Evolutionary conservation across 2,888 invertebrate species (phyloP).

Genomic region (Papilio demoleus): DNA sequence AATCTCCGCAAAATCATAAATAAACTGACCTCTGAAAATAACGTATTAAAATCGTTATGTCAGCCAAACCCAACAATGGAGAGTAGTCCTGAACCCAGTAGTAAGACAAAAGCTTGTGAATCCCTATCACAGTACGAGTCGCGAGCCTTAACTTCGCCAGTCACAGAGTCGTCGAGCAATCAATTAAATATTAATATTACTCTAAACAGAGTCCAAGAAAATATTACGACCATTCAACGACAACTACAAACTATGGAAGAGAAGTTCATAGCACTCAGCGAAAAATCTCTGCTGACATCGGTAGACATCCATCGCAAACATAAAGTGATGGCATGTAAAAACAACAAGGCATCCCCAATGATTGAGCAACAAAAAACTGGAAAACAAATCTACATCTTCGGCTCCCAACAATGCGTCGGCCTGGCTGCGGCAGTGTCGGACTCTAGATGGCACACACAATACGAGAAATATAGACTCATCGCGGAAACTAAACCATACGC

Average conservation of each 20-base stretch:
- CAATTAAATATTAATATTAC: background rate
- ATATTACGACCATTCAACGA: background rate
- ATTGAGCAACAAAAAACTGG: background rate
- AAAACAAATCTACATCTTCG: slow-evolving; percentile 2
- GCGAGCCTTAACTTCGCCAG: background rate
- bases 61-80: background rate
- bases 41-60: slow-evolving; percentile 7
- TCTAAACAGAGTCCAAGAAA: slow-evolving; percentile 5
- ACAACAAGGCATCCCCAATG: background rate
- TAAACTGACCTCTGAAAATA: slow-evolving; percentile 9
- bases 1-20: background rate
- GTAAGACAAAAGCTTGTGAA: background rate
- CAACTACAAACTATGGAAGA: background rate
- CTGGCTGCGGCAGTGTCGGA: slow-evolving; percentile 20
- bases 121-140: no score
- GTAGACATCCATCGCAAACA: background rate
- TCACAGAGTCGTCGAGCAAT: background rate
- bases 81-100: background rate
- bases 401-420: slow-evolving; percentile 35
- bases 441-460: slow-evolving; percentile 10
- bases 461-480: slow-evolving; percentile 28
- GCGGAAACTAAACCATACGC: slow-evolving; percentile 35
- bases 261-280: background rate
- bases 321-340: background rate
- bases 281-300: background rate